Percentiles rank a stretch among this genome's conserved stretches.
Conservation (phyloP, 2,113 vertebrate genomes). For the Stigmatopora argus region DNA sequence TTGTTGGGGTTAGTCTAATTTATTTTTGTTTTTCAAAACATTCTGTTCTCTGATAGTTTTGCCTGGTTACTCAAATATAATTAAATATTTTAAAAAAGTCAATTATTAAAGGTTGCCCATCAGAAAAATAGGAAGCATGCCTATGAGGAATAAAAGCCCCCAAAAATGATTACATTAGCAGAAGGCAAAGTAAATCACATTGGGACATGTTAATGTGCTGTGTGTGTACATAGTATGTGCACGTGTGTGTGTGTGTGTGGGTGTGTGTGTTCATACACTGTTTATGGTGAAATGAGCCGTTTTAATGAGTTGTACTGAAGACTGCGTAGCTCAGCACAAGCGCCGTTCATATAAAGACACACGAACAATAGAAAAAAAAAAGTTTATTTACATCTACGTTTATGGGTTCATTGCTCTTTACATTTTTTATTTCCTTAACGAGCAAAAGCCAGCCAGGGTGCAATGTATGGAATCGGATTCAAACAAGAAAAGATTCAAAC, state of each 20-base stretch:
- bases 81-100: background rate
- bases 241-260: constrained; percentile 32
- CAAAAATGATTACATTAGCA: constrained; percentile 5
- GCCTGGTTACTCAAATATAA: no score
- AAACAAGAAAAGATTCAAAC: no score
- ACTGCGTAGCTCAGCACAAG: constrained; percentile 32
- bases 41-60: no score
- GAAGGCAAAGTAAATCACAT: constrained; percentile 1
- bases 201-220: constrained; percentile 6
- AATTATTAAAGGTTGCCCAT: background rate
- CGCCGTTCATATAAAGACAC: constrained; percentile 8
- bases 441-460: constrained; percentile 1
- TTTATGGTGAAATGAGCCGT: constrained; percentile 63
- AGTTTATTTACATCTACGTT: constrained; percentile 34
- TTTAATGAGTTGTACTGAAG: constrained; percentile 55
- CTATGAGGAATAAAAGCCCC: background rate
- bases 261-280: constrained; percentile 37
- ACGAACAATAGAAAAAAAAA: constrained; percentile 4
- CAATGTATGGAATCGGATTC: background rate
- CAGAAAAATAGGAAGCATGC: constrained; percentile 1
- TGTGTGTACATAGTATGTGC: background rate
- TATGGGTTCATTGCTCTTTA: constrained; percentile 29
- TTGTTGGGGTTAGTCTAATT: no score
- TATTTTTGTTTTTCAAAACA: no score
- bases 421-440: constrained; percentile 14